Percentiles rank a stretch among this genome's conserved stretches.
Evolutionary conservation across 2,888 invertebrate species (phyloP).

Genomic region (Drosophila prostipennis): DNA sequence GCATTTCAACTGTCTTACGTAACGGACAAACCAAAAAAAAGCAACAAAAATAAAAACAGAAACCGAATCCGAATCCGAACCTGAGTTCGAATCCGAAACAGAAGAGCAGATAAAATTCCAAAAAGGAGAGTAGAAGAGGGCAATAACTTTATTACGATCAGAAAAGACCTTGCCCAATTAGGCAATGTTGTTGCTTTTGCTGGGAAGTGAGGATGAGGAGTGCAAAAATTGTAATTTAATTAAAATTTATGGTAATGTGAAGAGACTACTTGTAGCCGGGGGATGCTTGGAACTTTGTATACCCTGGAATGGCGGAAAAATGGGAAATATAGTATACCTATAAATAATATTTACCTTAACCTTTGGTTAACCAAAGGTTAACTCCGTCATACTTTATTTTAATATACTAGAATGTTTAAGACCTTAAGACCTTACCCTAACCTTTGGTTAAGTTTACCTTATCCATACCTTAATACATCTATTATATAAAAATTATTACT

Average conservation of each 20-base stretch:
- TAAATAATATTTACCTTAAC: too few species aligned
- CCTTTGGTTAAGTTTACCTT: too few species aligned
- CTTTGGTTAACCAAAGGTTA: too few species aligned
- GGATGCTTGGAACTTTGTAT: background rate
- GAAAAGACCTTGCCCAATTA: constrained; percentile 74
- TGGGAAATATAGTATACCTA: too few species aligned
- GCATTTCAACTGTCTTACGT: constrained; percentile 48
- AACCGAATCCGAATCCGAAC: constrained; percentile 17
- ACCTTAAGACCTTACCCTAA: too few species aligned
- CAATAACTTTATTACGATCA: constrained; percentile 54
- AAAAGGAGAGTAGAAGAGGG: constrained; percentile 27
- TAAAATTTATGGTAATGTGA: constrained; percentile 30
- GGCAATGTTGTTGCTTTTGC: constrained; percentile 31
- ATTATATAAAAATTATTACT: too few species aligned
- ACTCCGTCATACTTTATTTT: too few species aligned
- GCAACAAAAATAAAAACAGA: constrained; percentile 15
- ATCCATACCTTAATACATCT: too few species aligned
- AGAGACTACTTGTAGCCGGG: background rate
- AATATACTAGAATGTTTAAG: too few species aligned
- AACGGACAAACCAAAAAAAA: constrained; percentile 28
- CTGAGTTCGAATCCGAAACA: constrained; percentile 11
- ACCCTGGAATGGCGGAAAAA: background rate
- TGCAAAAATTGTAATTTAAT: constrained; percentile 48
- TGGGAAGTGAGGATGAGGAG: constrained; percentile 12
- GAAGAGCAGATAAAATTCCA: constrained; percentile 30